Conservation (phyloP, 2,888 invertebrate species). For the Noctuana brunneofusca region DNA sequence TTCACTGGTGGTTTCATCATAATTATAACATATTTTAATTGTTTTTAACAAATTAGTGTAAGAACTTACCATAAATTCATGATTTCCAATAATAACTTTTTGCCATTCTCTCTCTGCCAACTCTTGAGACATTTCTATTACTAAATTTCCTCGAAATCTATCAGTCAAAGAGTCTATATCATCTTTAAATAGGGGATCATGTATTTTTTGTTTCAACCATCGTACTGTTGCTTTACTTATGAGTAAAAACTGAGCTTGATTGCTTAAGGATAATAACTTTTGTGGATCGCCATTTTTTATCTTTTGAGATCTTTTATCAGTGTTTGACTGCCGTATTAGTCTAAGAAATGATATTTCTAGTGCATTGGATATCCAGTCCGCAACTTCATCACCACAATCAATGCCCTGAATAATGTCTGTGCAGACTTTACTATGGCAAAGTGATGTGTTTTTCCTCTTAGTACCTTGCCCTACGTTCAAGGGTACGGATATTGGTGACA, state of each 20-base stretch:
- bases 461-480: slow-evolving; percentile 61
- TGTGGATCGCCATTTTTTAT: slow-evolving; percentile 54
- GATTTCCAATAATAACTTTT: slow-evolving; percentile 84
- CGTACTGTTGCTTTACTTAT: slow-evolving; percentile 90
- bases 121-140: slow-evolving; percentile 87
- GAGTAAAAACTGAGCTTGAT: slow-evolving; percentile 93
- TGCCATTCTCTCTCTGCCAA: slow-evolving; percentile 91
- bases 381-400: slow-evolving; percentile 93
- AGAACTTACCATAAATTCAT: slow-evolving; percentile 84
- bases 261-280: slow-evolving; percentile 84
- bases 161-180: slow-evolving; percentile 84
- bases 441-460: slow-evolving; percentile 54
- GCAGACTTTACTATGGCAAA: slow-evolving; percentile 93
- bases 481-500: slow-evolving; percentile 77
- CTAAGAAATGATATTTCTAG: slow-evolving; percentile 87
- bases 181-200: slow-evolving; percentile 76
- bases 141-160: slow-evolving; percentile 95
- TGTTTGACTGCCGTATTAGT: slow-evolving; percentile 84
- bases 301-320: slow-evolving; percentile 60
- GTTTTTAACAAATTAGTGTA: neutral
- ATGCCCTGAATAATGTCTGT: slow-evolving; percentile 89
- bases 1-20: too few relatives aligned
- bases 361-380: slow-evolving; percentile 90
- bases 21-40: neutral
- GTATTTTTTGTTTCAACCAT: slow-evolving; percentile 85